These are phyloP conservation scores for Heteromormyrus szaboi DNA, from an alignment of 2,797 vertebrate species.

Conservation along the genomic window DNA sequence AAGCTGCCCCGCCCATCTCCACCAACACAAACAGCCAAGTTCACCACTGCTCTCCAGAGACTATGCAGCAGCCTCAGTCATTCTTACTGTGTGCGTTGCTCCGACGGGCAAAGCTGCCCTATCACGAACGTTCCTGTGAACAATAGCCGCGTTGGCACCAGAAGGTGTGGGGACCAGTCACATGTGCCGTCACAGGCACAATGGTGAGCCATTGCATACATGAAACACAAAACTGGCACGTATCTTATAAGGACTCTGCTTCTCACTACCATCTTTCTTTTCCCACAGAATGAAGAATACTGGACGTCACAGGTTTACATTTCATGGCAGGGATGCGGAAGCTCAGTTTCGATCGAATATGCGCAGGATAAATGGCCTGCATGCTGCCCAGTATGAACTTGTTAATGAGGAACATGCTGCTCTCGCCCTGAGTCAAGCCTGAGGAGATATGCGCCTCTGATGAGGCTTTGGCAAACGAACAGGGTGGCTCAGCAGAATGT, in stretches of 20 bases:
- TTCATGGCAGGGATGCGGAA: neutral
- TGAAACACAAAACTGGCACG: neutral
- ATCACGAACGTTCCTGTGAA: neutral
- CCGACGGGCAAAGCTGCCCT: slow-evolving; percentile 38
- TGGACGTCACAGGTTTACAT: neutral
- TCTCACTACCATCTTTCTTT: neutral
- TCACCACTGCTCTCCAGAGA: slow-evolving; percentile 68
- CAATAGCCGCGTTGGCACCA: neutral
- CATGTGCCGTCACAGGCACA: neutral
- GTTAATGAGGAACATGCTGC: slow-evolving; percentile 34
- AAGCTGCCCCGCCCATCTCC: neutral
- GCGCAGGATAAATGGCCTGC: neutral
- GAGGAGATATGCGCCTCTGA: slow-evolving; percentile 33
- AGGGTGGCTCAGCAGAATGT: slow-evolving; percentile 21
- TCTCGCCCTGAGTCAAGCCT: slow-evolving; percentile 30
- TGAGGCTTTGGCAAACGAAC: slow-evolving; percentile 34
- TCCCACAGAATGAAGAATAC: neutral
- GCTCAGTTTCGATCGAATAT: neutral
- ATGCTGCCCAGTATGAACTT: slow-evolving; percentile 16
- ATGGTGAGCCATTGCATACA: neutral
- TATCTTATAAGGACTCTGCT: neutral
- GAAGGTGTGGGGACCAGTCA: slow-evolving; percentile 52
- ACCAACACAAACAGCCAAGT: slow-evolving; percentile 63
- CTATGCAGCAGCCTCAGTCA: slow-evolving; percentile 69
- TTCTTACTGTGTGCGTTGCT: slow-evolving; percentile 59